phyloP scores from a whole-genome alignment of 2,888 invertebrate species.

The Germaria angustata region DNA sequence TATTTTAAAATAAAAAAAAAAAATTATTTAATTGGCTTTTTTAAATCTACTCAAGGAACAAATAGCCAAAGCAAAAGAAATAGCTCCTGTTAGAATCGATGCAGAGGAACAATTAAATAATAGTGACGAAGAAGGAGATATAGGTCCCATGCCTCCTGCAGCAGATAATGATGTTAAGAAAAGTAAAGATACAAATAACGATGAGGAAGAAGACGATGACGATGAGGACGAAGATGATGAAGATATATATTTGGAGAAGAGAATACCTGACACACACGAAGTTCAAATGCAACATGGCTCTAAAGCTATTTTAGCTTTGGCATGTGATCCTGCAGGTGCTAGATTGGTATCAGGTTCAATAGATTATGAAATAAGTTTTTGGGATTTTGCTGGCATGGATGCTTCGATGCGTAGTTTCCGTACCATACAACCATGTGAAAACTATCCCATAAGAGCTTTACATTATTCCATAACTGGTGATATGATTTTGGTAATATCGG shows the following conservation, averaged over 20 bases:
- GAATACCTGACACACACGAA: conserved; percentile 88
- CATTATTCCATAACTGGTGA: conserved; percentile 98
- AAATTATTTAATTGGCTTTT: neutral
- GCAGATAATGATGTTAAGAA: neutral
- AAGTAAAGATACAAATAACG: conserved; percentile 54
- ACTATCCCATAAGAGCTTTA: conserved; percentile 91
- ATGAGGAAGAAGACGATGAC: conserved; percentile 73
- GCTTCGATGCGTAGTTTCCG: conserved; percentile 94
- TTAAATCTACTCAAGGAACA: conserved; percentile 74
- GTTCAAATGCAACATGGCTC: conserved; percentile 93
- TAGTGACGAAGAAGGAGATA: conserved; percentile 69
- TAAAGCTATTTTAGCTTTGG: conserved; percentile 93
- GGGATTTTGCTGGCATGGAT: conserved; percentile 99
- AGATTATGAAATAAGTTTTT: conserved; percentile 97
- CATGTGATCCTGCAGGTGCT: conserved; percentile 96
- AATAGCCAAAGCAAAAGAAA: conserved; percentile 77
- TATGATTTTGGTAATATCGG: conserved; percentile 93
- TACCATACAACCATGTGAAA: conserved; percentile 96
- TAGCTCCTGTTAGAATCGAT: conserved; percentile 73
- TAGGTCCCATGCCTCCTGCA: conserved; percentile 75
- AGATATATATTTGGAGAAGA: conserved; percentile 79
- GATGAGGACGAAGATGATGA: conserved; percentile 82
- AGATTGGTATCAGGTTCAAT: conserved; percentile 92
- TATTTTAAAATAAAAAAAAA: neutral
- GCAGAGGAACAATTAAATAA: conserved; percentile 68